Percentiles rank a stretch among this genome's conserved stretches.
These are phyloP conservation scores for Cladopsammia gracilis DNA, from an alignment of 64 coral and sea anemone species.

Conservation along the genomic window DNA sequence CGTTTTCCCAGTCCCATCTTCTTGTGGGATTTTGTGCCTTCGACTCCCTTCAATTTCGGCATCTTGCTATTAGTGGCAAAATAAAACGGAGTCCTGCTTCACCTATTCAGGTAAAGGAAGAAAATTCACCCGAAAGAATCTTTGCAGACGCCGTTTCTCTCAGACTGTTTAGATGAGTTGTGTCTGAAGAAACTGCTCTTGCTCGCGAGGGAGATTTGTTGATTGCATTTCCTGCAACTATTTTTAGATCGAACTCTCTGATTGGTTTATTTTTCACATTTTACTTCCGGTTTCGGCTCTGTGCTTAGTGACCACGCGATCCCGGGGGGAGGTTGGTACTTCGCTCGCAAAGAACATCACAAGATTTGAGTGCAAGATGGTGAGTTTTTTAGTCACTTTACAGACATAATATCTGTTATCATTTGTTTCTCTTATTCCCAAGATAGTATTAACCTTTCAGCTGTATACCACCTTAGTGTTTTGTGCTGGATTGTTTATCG, in stretches of 20 bases:
- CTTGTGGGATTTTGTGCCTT: conserved; percentile 55
- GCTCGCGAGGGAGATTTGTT: conserved; percentile 32
- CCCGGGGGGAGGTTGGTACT: not conserved
- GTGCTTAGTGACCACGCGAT: conserved; percentile 73
- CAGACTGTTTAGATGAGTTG: not conserved
- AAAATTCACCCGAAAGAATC: not conserved
- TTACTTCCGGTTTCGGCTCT: conserved; percentile 74
- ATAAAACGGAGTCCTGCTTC: not conserved
- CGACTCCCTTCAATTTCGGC: conserved; percentile 49
- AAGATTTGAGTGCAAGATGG: conserved; percentile 49
- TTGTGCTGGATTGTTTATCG: not conserved
- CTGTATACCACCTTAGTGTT: not conserved
- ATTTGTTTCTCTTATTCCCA: not conserved
- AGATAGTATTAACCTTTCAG: not conserved
- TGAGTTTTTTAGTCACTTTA: conserved; percentile 32
- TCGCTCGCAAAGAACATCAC: not conserved
- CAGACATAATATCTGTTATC: not conserved
- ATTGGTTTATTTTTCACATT: conserved; percentile 59
- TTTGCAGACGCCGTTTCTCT: too few relatives aligned
- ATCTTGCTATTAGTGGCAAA: not conserved
- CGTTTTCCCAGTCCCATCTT: not conserved
- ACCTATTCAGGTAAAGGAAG: not conserved
- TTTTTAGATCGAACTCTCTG: conserved; percentile 74
- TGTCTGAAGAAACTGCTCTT: not conserved
- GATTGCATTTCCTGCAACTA: conserved; percentile 88